Evolutionary conservation across 2,888 invertebrate genomes (phyloP), one percentile per base, ranked within the genome.

Genomic region (Eilema caniola): DNA sequence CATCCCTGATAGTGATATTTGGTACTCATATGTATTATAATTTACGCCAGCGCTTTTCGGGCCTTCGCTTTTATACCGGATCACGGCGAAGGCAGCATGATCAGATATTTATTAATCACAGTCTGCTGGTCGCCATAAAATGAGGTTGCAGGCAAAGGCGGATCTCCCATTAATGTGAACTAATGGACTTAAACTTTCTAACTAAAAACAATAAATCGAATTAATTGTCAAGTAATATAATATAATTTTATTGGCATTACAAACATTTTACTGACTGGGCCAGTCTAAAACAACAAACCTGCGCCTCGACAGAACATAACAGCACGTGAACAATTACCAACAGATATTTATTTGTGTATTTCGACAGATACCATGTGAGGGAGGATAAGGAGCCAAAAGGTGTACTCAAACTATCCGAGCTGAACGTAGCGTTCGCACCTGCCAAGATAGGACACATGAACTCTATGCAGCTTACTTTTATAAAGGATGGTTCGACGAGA

Each of bases 391-490:
- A 97, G 83, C 98, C 98, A 0, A 98, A 98, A 93, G 98, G 98
- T 73, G 95, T 97, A 61, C 95, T 98, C 72, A 96, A 97, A 88
- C 95, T 98, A 86, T 98, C 98, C 0, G 98, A 98, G 86, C 87
- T 98, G 74, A 98, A 98, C 88, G 97, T 98, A 24, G 97, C 97
- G 24, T 98, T 98, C 88, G 97, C 98, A 0, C 98, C 98, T 1
- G 95, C 96, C 62, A 98, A 98, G 94, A 97, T 98, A 67, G 97
- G 96, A 23, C 96, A 97, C 89, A 96, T 96, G 86, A 98, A 98
- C 89, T 98, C 98, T 14, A 95, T 98, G 91, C 98, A 98, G 93
- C 92, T 99, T 57, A 98, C 98, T 0, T 98, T 97, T 86, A 96
- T 98, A 89, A 98, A 98, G 87, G 98, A 98, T 75, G 98, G 98